A percentile compares a stretch with the other conserved stretches of the same genome.
These are phyloP conservation scores for Hydractinia echinata DNA, from an alignment of 30 jellyfish, hydroid and myxozoan genomes.

Conservation along the genomic window DNA sequence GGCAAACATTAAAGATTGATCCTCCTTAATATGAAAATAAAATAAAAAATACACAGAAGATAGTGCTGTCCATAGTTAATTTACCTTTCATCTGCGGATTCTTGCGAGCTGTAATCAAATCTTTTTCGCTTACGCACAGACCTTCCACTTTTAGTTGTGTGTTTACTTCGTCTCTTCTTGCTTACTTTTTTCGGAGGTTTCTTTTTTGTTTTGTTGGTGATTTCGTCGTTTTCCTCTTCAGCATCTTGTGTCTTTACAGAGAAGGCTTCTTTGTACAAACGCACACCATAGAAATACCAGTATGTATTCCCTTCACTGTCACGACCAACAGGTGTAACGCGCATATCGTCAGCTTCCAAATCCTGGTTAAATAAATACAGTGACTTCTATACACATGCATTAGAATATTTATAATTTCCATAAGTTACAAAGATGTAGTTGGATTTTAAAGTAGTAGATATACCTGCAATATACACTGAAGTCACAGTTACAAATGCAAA, in stretches of 20 bases:
- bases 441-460: too few species aligned
- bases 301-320: slow-evolving; percentile 63
- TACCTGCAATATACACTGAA: too few species aligned
- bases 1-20: too few species aligned
- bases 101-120: slow-evolving; percentile 18
- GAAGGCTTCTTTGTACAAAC: slow-evolving; percentile 61
- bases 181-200: slow-evolving; percentile 7
- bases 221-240: not conserved
- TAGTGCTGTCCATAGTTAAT: not conserved
- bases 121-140: slow-evolving; percentile 32
- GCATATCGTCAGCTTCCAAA: slow-evolving; percentile 69
- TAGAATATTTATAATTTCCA: too few species aligned
- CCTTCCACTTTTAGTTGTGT: slow-evolving; percentile 43
- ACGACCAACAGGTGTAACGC: slow-evolving; percentile 74
- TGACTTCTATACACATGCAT: too few species aligned
- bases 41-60: too few species aligned
- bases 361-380: slow-evolving; percentile 27
- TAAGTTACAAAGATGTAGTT: too few species aligned
- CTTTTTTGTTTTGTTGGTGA: slow-evolving; percentile 13
- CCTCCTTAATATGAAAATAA: too few species aligned
- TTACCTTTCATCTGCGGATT: slow-evolving; percentile 2
- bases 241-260: slow-evolving; percentile 4
- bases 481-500: too few species aligned
- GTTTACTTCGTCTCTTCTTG: not conserved
- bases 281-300: slow-evolving; percentile 92